Base-by-base conservation (phyloP, 2,888 invertebrate species). In the Gymnosoma rotundatum region DNA sequence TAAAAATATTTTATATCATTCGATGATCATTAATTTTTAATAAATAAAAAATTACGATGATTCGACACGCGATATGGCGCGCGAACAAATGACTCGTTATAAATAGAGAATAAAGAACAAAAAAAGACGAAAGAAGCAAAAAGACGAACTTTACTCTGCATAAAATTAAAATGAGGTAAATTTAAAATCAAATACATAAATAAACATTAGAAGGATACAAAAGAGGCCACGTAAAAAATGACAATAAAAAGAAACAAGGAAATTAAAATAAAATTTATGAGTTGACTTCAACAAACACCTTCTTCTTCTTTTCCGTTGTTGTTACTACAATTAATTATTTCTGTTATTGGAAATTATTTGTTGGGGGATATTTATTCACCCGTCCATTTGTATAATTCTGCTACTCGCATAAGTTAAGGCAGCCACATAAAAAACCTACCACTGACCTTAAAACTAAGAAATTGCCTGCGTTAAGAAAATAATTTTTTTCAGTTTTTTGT, bases 61-160 rank as follows among this genome's bases (percentile, higher is more conserved):
- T 90, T 88, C 88, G 89, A 89, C 90, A 90, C 89, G 90, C 89
- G 89, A 89, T 90, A 82, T 76, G 83, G 50, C 73, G 66, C 73
- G 70, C 63, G 50, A 70, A 56, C 83, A 80, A 80, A 80, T 83
- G 83, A 73, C 80, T 72, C 79, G 50, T 63, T 78, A 48, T 48
- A 72, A 61, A 78, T 32, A 16, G 42, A 38, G 42, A 25, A 25
- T 25, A 25, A 50, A 50, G 36, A 66, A 16, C 14, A 45, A 45
- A 21, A 25, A n/a, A n/a, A n/a, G n/a, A n/a, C n/a, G n/a, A n/a
- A 16, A 25, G 32, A 25, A 25, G 9, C 3, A 6, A 21, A 9
- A 69, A 54, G 25, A 25, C 1, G 25, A 69, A 54, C 5, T 54
- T 25, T 36, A 48, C 45, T 63, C 48, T 54, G 42, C 45, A 61